Conservation (phyloP, 2,797 vertebrate species). For the Calcarius lapponicus region DNA sequence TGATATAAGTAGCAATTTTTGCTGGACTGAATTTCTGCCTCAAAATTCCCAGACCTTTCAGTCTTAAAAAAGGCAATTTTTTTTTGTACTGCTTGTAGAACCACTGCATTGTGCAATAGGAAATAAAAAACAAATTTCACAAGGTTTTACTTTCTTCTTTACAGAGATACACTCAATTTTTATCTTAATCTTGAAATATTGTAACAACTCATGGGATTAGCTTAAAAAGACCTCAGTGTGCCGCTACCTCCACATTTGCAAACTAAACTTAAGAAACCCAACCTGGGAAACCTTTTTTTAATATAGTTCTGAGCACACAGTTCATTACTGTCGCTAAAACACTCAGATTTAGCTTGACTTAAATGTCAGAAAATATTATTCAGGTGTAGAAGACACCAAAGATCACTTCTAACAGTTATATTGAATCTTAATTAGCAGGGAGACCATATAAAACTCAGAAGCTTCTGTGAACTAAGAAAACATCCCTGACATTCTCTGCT, state of each 20-base stretch:
- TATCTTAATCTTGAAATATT: background rate
- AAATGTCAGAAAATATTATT: constrained; percentile 77
- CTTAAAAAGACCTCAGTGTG: background rate
- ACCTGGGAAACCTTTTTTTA: constrained; percentile 45
- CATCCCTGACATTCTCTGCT: constrained; percentile 20
- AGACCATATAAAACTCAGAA: constrained; percentile 39
- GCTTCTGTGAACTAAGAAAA: constrained; percentile 20
- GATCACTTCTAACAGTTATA: constrained; percentile 65
- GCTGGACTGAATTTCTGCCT: background rate
- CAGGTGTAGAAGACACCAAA: constrained; percentile 66
- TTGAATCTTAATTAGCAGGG: constrained; percentile 73
- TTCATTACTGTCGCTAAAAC: constrained; percentile 55
- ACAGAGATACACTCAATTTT: background rate
- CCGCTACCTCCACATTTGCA: background rate
- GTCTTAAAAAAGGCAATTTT: background rate
- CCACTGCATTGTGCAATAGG: background rate
- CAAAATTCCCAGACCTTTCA: background rate
- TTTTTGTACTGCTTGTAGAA: background rate
- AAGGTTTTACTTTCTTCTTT: background rate
- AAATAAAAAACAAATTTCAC: background rate
- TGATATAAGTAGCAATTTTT: background rate
- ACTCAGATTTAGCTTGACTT: constrained; percentile 45
- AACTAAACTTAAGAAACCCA: background rate
- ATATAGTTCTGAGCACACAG: constrained; percentile 39
- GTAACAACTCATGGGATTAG: background rate